Evolutionary conservation across 2,888 invertebrate genomes (phyloP), one percentile per base, ranked within the genome.

Genomic region (Orchestes rusci): DNA sequence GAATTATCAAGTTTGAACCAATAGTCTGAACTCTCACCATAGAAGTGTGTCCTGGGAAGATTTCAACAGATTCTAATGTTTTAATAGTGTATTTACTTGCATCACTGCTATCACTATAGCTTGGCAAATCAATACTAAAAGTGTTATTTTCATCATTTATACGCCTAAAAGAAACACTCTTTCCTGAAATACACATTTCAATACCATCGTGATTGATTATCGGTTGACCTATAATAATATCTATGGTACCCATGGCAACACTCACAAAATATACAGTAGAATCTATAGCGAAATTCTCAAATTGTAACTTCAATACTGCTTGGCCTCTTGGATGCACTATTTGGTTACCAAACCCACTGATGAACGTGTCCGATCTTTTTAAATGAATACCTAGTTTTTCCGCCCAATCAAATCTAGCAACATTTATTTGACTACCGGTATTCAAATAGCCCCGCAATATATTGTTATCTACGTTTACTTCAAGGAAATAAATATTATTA

Each of bases 371-470:
- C 8, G 39, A 18, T n/a, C 16, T 3, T n/a, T 39, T 8, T 16
- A 39, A n/a, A 3, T 2, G 2, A 17, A 39, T 30, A 5, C 15
- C 7, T 37, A 37, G n/a, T 23, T 13, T 23, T 5, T 37, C 10
- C 15, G 15, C 3, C 10, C 20, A 2, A 7, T n/a, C 5, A 7
- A 3, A 2, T 3, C 16, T 2, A 2, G 32, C 40, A n/a, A 40
- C 40, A 28, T 46, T 45, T 2, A 45, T 31, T 32, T 43, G 37
- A 35, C 44, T 48, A 7, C 38, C 39, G 5, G 37, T 45, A 38
- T 46, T 43, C 5, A 46, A 8, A 46, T 46, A 46, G 23, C 46
- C 17, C 13, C 2, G 29, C 20, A 46, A 3, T 4, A 12, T 7
- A 15, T 23, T 23, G 10, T 23, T 10, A 23, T 7, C 7, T 23